phyloP scores from a whole-genome alignment of 2,888 invertebrate genomes.

The Netelia virgata region DNA sequence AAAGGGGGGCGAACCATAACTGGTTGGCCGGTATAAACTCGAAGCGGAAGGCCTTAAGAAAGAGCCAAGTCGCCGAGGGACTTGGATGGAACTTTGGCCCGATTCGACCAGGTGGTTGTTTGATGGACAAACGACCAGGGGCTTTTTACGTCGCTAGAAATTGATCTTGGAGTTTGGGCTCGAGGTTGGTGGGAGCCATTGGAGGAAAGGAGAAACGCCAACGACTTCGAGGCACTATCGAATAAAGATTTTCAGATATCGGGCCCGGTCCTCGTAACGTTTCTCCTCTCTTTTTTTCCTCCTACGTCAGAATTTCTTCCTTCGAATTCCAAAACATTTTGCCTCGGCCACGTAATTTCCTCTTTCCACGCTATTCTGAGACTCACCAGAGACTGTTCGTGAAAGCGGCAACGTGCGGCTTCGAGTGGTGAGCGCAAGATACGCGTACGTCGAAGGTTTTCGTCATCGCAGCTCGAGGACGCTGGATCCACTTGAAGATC shows the following conservation, averaged over 20 bases:
- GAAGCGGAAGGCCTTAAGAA: not conserved
- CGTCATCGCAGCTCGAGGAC: not conserved
- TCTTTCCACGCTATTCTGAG: not conserved
- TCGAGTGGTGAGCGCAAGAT: conserved; percentile 17
- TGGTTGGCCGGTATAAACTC: conserved; percentile 18
- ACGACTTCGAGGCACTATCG: too few relatives aligned
- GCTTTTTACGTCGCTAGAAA: not conserved
- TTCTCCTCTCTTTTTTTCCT: not conserved
- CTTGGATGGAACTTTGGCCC: conserved; percentile 18
- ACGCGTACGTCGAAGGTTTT: not conserved
- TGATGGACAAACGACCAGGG: conserved; percentile 15
- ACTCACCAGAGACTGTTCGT: conserved; percentile 16
- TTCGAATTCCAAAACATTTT: not conserved
- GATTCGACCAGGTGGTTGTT: conserved; percentile 9
- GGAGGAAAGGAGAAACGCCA: too few relatives aligned
- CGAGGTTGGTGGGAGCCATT: too few relatives aligned
- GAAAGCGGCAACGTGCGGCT: conserved; percentile 1
- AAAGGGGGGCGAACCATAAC: conserved; percentile 14
- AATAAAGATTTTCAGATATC: too few relatives aligned
- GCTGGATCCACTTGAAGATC: conserved; percentile 29
- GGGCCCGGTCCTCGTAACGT: too few relatives aligned
- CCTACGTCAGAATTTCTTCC: not conserved
- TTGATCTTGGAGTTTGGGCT: not conserved
- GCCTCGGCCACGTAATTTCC: not conserved
- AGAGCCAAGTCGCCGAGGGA: not conserved